Evolutionary conservation across 2,797 vertebrate genomes (phyloP), one percentile per base, ranked within the genome.

Genomic region (Enteromius unitaeniatus): DNA sequence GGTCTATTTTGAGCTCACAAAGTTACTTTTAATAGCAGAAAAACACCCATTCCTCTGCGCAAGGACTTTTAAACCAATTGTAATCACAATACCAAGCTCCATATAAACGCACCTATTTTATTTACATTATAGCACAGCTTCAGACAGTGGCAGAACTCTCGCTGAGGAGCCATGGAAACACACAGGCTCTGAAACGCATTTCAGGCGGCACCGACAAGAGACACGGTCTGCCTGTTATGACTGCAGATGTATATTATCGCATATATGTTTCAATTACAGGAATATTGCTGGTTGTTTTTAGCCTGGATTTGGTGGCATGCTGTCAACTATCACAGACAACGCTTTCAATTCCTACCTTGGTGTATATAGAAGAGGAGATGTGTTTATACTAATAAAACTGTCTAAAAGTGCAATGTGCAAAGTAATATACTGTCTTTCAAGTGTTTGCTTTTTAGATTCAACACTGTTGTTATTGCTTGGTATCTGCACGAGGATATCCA

Each of bases 101-200:
- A 31, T 28, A 28, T 62, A 15, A 62, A 62, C 1, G 4, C 60
- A 15, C 26, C 2, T 7, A 28, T 62, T 62, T 2, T 28, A 7
- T 62, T 62, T 28, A 62, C 13, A 28, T 1, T 62, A 28, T 28
- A 62, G 60, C 26, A 28, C 60, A 15, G 14, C 26, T 14, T 31
- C 14, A 31, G 45, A 64, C 42, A 37, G 69, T 73, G 51, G 55
- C 60, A 26, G 72, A 67, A 67, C 21, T 79, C 11, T 65, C 2
- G 9, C 21, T 13, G 2, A 64, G 80, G 70, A 75, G 31, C 10
- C 73, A n/a, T 67, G 28, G 47, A 68, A 77, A 75, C 70, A 73
- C 37, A 17, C 21, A 4, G 9, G 13, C 10, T 72, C 34, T 81
- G 23, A 81, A 60, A 47, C 14, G 14, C 65, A 28, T 70, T 37